Percentiles rank a stretch among this genome's conserved stretches.
phyloP scores from a whole-genome alignment of 2,797 vertebrate genomes.

The Hippoglossus hippoglossus region DNA sequence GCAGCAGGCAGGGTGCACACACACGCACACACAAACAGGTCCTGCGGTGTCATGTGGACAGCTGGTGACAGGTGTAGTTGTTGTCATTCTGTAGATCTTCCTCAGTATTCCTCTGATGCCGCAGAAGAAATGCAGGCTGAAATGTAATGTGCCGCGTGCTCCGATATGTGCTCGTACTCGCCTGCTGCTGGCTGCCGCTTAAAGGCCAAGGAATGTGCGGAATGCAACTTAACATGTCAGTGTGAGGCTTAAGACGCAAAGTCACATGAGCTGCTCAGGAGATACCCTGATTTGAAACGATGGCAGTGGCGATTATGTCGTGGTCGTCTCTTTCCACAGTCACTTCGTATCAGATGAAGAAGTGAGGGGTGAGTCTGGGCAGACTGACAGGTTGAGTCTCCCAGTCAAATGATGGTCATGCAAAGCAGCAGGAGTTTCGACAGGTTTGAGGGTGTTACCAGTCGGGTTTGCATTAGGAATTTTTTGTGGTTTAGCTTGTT shows the following conservation, averaged over 20 bases:
- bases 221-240: conserved; percentile 72
- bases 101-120: conserved; percentile 14
- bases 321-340: conserved; percentile 23
- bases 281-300: conserved; percentile 42
- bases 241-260: conserved; percentile 57
- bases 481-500: conserved; percentile 9
- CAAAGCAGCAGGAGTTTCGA: conserved; percentile 31
- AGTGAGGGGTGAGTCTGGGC: not conserved
- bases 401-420: conserved; percentile 53
- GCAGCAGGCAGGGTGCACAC: conserved; percentile 27
- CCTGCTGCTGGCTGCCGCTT: conserved; percentile 46
- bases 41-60: conserved; percentile 28
- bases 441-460: conserved; percentile 20
- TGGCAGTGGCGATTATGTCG: not conserved
- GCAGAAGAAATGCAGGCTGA: conserved; percentile 16
- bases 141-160: conserved; percentile 19
- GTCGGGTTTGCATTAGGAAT: not conserved
- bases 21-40: not conserved
- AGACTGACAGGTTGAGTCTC: conserved; percentile 27
- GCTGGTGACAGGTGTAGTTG: conserved; percentile 54
- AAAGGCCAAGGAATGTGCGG: conserved; percentile 68
- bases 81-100: conserved; percentile 37
- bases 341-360: conserved; percentile 30
- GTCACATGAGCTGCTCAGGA: conserved; percentile 57
- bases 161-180: conserved; percentile 49